Evolutionary conservation across 53 echinoderm and acorn worm species (phyloP).

Genomic region (Antedon mediterranea): DNA sequence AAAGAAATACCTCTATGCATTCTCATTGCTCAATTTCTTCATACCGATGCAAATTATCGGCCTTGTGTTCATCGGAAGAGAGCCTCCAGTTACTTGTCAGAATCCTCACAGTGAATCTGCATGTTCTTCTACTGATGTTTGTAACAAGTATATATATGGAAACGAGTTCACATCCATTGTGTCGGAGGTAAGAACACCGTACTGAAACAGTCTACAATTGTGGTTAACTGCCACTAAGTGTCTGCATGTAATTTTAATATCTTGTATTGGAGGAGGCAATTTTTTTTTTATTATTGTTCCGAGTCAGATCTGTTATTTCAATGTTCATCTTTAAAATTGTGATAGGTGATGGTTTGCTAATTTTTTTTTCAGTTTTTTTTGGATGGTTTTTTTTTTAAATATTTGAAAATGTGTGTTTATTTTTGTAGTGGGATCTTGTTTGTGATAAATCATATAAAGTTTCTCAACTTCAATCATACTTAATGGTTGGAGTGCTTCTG

Average conservation of each 20-base stretch:
- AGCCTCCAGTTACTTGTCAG: slow-evolving; percentile 17
- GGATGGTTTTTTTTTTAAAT: too few relatives aligned
- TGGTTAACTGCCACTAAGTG: too few relatives aligned
- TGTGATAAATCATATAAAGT: slow-evolving; percentile 50
- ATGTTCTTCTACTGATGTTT: slow-evolving; percentile 25
- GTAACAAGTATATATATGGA: slow-evolving; percentile 31
- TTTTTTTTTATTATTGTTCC: too few relatives aligned
- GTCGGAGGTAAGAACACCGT: slow-evolving; percentile 48
- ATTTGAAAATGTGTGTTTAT: background rate
- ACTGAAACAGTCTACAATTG: too few relatives aligned
- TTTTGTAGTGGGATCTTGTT: slow-evolving; percentile 73
- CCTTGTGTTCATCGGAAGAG: slow-evolving; percentile 36
- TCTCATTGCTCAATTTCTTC: background rate
- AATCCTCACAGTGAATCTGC: slow-evolving; percentile 7
- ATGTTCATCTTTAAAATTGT: too few relatives aligned
- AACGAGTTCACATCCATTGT: slow-evolving; percentile 58
- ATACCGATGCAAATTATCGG: slow-evolving; percentile 13
- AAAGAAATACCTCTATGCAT: slow-evolving; percentile 11
- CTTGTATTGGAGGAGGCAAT: too few relatives aligned
- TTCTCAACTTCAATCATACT: slow-evolving; percentile 38
- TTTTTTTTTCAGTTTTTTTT: too few relatives aligned
- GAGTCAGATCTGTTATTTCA: too few relatives aligned
- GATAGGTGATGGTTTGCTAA: too few relatives aligned
- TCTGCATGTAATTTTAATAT: too few relatives aligned
- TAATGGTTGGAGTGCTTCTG: slow-evolving; percentile 58